Percentiles rank a stretch among this genome's conserved stretches.
phyloP scores from a whole-genome alignment of 2,113 vertebrate species.

The Gavialis gangeticus region DNA sequence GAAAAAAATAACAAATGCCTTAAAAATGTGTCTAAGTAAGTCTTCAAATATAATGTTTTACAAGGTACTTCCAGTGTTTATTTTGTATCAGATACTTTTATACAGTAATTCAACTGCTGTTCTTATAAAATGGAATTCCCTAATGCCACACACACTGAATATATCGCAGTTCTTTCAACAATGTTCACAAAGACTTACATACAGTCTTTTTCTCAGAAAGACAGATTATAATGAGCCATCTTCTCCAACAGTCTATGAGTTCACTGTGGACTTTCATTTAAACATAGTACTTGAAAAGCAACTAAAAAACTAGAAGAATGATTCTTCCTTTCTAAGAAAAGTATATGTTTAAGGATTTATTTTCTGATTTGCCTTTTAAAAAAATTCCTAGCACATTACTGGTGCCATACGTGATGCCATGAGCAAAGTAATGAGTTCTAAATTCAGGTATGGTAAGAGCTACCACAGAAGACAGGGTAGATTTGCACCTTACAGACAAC shows the following conservation, averaged over 20 bases:
- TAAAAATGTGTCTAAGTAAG: not conserved
- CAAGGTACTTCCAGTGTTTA: not conserved
- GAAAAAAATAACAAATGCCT: not conserved
- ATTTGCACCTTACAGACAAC: too few relatives aligned
- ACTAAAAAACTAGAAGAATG: not conserved
- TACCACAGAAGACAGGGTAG: not conserved
- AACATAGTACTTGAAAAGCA: not conserved
- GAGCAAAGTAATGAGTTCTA: not conserved
- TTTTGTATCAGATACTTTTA: not conserved
- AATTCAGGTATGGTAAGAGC: not conserved
- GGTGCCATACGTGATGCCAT: not conserved
- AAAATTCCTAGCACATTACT: not conserved
- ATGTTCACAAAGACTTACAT: not conserved
- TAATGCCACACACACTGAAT: not conserved
- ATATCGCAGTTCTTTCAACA: not conserved
- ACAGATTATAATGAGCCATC: not conserved
- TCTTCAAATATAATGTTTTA: not conserved
- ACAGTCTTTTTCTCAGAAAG: not conserved
- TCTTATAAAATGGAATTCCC: not conserved
- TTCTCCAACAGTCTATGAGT: not conserved
- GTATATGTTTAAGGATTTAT: not conserved
- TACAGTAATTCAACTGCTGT: not conserved
- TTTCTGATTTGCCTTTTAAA: not conserved
- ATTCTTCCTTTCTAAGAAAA: not conserved
- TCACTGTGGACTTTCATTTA: not conserved